Base-by-base conservation (phyloP, 1,140 invertebrate genomes). In the Drosophila albomicans region DNA sequence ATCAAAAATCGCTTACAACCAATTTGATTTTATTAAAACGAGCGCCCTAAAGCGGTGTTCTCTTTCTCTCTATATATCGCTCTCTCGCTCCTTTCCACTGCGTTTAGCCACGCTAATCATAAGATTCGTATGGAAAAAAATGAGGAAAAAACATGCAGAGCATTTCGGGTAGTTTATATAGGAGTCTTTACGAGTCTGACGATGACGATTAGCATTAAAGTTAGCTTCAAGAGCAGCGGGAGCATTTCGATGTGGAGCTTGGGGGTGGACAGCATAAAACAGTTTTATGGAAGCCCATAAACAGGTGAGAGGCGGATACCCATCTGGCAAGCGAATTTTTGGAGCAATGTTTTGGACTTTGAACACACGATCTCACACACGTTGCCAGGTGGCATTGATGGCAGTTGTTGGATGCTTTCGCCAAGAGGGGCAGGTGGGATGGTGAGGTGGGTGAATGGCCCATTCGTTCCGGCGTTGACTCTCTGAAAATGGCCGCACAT, bases 201-300 rank as follows among this genome's bases (percentile, higher is more conserved):
- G 77, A 70, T 57, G 81, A 64, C 85, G 80, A 88, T 88, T 88
- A 89, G 84, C 84, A 89, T 84, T 89, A 88, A 84, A 89, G 64
- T 81, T 74, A 51, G 73, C 61, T 62, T 0, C 30, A 20, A 25
- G 54, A 45, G 82, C 49, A 57, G 1, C 1, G 6, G n/a, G 52
- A 30, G 52, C n/a, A 38, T 46, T 32, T 6, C 15, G 45, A 46
- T 6, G 52, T 25, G 52, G 32, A 16, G 15, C 65, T n/a, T 5
- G 51, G 28, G n/a, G 28, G n/a, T 7, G 30, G 51, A 11, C 28
- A 32, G 65, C 67, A 88, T 88, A 81, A 88, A 89, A 88, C 52
- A 80, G 57, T 88, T 88, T 88, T 89, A 88, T 89, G 51, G 59
- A 43, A 62, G 65, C 65, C 69, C 68, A 71, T 86, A 86, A 81